Evolutionary conservation across 2,888 invertebrate species (phyloP).

Genomic region (Cactoblastis cactorum): DNA sequence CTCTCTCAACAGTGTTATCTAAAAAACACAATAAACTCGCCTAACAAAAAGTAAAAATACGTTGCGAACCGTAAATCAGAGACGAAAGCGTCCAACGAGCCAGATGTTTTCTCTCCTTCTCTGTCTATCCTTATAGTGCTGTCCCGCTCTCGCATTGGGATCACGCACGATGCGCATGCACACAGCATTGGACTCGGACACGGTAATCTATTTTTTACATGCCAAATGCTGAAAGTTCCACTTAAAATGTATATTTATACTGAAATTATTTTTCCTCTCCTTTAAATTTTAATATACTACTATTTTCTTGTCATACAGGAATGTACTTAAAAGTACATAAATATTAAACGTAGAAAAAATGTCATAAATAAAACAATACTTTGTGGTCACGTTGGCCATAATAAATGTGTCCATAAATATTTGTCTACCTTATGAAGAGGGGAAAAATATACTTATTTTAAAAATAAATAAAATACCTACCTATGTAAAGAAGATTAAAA

Average conservation of each 20-base stretch:
- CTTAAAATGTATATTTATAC: background rate
- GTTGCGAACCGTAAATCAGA: slow-evolving; percentile 16
- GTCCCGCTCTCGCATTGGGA: slow-evolving; percentile 30
- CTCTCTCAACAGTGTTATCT: background rate
- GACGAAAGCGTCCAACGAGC: slow-evolving; percentile 24
- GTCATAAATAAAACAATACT: too few relatives aligned
- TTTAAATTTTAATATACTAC: too few relatives aligned
- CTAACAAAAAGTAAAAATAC: slow-evolving; percentile 3
- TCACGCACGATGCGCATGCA: slow-evolving; percentile 41
- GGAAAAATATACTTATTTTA: too few relatives aligned
- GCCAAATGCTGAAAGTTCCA: background rate
- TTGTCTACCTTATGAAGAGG: too few relatives aligned
- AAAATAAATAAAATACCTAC: too few relatives aligned
- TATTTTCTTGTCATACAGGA: too few relatives aligned
- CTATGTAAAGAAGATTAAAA: too few relatives aligned
- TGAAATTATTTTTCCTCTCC: too few relatives aligned
- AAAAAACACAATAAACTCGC: background rate
- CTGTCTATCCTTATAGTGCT: slow-evolving; percentile 26
- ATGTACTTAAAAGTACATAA: too few relatives aligned
- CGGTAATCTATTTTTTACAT: background rate
- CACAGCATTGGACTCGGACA: slow-evolving; percentile 22
- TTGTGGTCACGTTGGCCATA: too few relatives aligned
- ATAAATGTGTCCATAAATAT: too few relatives aligned
- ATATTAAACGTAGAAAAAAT: too few relatives aligned
- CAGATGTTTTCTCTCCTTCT: slow-evolving; percentile 50